Evolutionary conservation across 2,888 invertebrate species (phyloP).

Genomic region (Brachypalpus laphriformis): DNA sequence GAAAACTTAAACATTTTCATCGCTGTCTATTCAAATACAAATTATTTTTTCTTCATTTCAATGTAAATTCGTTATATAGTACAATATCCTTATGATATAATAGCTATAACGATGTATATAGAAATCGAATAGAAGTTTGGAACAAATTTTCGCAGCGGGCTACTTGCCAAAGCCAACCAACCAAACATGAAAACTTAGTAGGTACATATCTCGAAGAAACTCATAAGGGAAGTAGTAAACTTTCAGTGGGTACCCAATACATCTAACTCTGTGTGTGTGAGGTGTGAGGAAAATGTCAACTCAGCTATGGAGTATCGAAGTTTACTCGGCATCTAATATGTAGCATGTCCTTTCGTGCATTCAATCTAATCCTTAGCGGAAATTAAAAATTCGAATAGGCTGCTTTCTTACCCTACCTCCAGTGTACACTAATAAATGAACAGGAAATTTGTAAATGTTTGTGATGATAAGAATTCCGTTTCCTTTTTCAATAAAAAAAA

Average conservation of each 20-base stretch:
- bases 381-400: background rate
- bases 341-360: background rate
- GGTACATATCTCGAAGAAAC: background rate
- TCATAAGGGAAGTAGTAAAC: background rate
- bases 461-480: background rate
- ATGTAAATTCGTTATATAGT: too few species aligned
- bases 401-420: background rate
- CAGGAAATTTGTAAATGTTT: background rate
- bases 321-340: too few species aligned
- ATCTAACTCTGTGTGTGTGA: background rate
- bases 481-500: background rate
- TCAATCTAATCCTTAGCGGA: background rate
- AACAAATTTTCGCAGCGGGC: slow-evolving; percentile 10
- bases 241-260: background rate
- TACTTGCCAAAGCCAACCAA: slow-evolving; percentile 25
- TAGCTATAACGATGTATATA: background rate
- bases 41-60: background rate
- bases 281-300: background rate
- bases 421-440: background rate
- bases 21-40: background rate
- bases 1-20: background rate
- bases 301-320: background rate
- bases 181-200: background rate
- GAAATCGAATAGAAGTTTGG: background rate
- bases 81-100: background rate